Base-by-base conservation (phyloP, 2,888 invertebrate species). In the Chloromyia formosa region DNA sequence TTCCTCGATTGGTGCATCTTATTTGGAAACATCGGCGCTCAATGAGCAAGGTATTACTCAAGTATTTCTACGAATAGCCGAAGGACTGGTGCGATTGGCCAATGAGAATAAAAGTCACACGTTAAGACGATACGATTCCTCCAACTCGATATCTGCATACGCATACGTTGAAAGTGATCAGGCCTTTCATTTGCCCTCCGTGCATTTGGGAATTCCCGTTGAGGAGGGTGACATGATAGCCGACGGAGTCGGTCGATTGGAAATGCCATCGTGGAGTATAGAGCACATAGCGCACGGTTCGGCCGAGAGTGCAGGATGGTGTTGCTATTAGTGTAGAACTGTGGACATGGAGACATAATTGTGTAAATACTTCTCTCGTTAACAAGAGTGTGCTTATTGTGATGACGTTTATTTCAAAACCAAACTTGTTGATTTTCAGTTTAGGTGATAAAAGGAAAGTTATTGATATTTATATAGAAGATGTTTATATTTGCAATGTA, bases 21-120 rank as follows among this genome's bases (percentile, higher is more conserved):
- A 95, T 86, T 91, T 92, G 80, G 96, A 96, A 83, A 92, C 94
- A 0, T 96, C 95, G 0, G 95, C 95, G 0, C 85, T 93, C 77
- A 89, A 90, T 77, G 91, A 93, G 81, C 90, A 91, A 88, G 93
- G 94, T 0, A 89, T 94, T 68, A 92, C 92, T 80, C 89, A 91
- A 78, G 90, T 94, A 40, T 94, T 94, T 81, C 83, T 90, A 45
- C 88, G 87, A 73, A 89, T 91, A 0, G 93, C 93, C 0, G 83
- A 87, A 23, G 89, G 90, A 0, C 84, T 94, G 12, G 86, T 91
- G 9, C 87, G 87, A 75, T 81, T 91, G 69, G 87, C 89, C 0
- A 83, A 84, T 16, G 86, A 87, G 20, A 86, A 85, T 69, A 85
- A 86, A 71, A 86, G 86, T 12, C 87, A 87, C 0, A 87, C 88